A percentile compares a stretch with the other conserved stretches of the same genome.
Conservation (phyloP, 1,140 invertebrate species). For the Popillia japonica region DNA sequence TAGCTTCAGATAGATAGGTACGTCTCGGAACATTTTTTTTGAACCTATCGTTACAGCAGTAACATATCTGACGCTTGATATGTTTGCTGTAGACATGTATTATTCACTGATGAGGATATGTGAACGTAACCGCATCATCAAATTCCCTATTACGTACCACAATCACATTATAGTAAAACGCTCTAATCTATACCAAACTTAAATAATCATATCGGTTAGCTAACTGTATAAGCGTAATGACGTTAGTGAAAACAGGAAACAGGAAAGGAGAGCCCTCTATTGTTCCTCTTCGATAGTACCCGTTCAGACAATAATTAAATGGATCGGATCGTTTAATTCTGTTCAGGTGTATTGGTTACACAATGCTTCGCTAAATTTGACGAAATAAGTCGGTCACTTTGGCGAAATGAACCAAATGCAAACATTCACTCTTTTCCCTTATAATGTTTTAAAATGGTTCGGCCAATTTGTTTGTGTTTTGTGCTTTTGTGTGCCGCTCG, state of each 20-base stretch:
- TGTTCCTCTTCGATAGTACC: not conserved
- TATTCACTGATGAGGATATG: no score
- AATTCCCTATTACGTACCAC: no score
- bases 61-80: no score
- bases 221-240: not conserved
- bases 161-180: no score
- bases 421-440: not conserved
- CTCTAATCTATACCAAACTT: no score
- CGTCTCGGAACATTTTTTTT: no score
- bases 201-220: not conserved
- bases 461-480: not conserved
- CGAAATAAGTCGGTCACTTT: not conserved
- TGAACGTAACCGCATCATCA: no score
- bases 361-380: not conserved
- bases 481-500: not conserved
- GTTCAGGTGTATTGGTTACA: slow-evolving; percentile 2
- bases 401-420: not conserved
- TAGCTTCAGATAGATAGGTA: no score
- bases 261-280: not conserved
- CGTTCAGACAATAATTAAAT: not conserved
- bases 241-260: slow-evolving; percentile 1
- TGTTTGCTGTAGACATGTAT: no score
- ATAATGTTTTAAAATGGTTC: not conserved
- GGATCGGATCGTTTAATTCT: not conserved
- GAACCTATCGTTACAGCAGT: no score